Percentiles rank a stretch among this genome's conserved stretches.
phyloP scores from a whole-genome alignment of 2,797 vertebrate genomes.

The Epinephelus malabaricus region DNA sequence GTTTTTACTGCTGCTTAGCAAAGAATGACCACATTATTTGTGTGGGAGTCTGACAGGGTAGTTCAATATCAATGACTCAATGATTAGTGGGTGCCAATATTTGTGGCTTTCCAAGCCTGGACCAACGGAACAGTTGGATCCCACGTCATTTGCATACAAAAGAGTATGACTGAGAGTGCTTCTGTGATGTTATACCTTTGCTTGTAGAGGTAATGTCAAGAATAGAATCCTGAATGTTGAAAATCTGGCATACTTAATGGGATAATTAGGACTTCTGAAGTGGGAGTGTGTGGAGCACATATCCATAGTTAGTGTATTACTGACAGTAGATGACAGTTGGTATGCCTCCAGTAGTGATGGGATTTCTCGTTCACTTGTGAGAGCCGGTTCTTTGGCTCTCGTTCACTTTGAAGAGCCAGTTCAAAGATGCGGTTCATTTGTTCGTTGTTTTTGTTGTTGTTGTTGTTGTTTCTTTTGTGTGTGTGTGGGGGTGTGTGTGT shows the following conservation, averaged over 20 bases:
- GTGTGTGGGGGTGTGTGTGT: too few relatives aligned
- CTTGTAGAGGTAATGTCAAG: slow-evolving; percentile 23
- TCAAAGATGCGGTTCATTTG: too few relatives aligned
- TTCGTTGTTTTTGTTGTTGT: too few relatives aligned
- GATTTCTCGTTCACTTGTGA: too few relatives aligned
- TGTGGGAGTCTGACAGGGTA: slow-evolving; percentile 70
- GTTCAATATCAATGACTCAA: slow-evolving; percentile 77
- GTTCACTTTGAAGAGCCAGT: too few relatives aligned
- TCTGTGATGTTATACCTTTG: slow-evolving; percentile 33
- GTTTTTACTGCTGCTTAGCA: slow-evolving; percentile 54
- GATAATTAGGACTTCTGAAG: too few relatives aligned
- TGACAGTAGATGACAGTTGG: too few relatives aligned
- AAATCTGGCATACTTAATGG: background rate
- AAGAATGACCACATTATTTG: slow-evolving; percentile 65
- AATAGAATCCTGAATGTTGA: slow-evolving; percentile 23
- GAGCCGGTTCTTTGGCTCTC: too few relatives aligned
- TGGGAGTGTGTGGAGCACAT: too few relatives aligned
- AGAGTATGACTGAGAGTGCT: slow-evolving; percentile 42
- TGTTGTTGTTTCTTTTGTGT: too few relatives aligned
- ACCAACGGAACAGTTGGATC: slow-evolving; percentile 55
- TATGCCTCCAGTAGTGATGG: too few relatives aligned
- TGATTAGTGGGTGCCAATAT: slow-evolving; percentile 72
- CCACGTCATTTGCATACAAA: slow-evolving; percentile 68
- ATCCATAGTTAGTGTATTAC: too few relatives aligned
- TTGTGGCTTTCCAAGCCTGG: slow-evolving; percentile 59